Evolutionary conservation across 2,797 vertebrate genomes (phyloP), one percentile per base, ranked within the genome.

Genomic region (Vespertilio murinus): DNA sequence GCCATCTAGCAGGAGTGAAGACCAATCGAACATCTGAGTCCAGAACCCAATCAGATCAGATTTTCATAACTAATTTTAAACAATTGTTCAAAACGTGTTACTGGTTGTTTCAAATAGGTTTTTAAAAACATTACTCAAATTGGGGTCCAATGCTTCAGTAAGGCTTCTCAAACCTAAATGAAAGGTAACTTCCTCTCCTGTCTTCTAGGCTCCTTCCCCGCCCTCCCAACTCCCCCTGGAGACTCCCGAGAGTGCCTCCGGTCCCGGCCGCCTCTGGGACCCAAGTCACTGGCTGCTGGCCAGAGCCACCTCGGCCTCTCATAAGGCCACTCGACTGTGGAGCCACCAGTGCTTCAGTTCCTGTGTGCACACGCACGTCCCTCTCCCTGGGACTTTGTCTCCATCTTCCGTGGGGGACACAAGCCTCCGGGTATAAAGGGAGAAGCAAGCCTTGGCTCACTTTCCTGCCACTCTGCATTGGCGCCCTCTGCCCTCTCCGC

Each of bases 1-100:
- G 98, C 99, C 13, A 98, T 97, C 99, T 99, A 88, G 42, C 20
- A 67, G 74, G 93, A 42, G 87, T 90, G 64, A 91, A 0, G 83
- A 0, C 0, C 3, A 94, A 84, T 61, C 18, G 20, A 45, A 25
- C 4, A 45, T 4, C 47, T 45, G 0, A 35, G 59, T 87, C 59
- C 22, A 64, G 33, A 82, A 45, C 42, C 42, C 78, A 23, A 82
- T 25, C 20, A 85, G 78, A 52, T 64, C 28, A 33, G 65, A 49
- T 49, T 82, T 90, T 59, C 77, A 77, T 13, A 52, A 56, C 52
- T 64, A 82, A 71, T 88, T 71, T 65, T 73, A 89, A 93, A 80
- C 38, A 45, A 35, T 9, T 83, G 28, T 49, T 85, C 28, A 84
- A 89, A 95, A 74, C 30, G 17, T 2, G n/a, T 35, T 70, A 65